Percentiles rank a stretch among this genome's conserved stretches.
Conservation (phyloP, 2,888 invertebrate species). For the Temnothorax ravouxi region DNA sequence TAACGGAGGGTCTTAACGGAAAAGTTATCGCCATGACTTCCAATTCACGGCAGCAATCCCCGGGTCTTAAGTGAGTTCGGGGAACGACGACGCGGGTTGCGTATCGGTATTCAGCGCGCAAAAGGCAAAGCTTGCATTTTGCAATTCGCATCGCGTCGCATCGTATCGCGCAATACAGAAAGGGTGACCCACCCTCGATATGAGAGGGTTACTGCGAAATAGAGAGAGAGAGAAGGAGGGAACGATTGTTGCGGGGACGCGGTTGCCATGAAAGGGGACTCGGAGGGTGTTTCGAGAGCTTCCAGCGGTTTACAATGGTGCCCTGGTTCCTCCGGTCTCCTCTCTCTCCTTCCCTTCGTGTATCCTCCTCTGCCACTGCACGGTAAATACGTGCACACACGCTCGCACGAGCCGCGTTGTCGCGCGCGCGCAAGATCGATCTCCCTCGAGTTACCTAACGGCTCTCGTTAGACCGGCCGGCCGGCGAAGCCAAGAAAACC, state of each 20-base stretch:
- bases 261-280: constrained; percentile 71
- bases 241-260: constrained; percentile 55
- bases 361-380: background rate
- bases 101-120: constrained; percentile 77
- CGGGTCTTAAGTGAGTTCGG: constrained; percentile 63
- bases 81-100: constrained; percentile 40
- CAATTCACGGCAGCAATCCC: constrained; percentile 72
- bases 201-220: constrained; percentile 55
- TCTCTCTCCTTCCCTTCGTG: background rate
- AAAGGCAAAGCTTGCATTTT: constrained; percentile 80
- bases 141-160: constrained; percentile 74
- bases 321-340: constrained; percentile 15
- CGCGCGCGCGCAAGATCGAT: constrained; percentile 56
- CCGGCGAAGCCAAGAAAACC: constrained; percentile 41
- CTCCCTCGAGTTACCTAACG: constrained; percentile 57
- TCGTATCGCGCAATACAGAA: constrained; percentile 52
- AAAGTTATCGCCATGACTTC: constrained; percentile 69
- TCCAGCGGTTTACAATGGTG: constrained; percentile 38
- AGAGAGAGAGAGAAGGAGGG: constrained; percentile 5
- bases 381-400: background rate
- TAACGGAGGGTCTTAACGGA: constrained; percentile 32
- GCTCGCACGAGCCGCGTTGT: background rate
- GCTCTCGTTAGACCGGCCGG: constrained; percentile 37
- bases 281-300: constrained; percentile 65
- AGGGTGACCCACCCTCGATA: constrained; percentile 63